phyloP scores from a whole-genome alignment of 2,113 vertebrate genomes.

The Apodemus sylvaticus region DNA sequence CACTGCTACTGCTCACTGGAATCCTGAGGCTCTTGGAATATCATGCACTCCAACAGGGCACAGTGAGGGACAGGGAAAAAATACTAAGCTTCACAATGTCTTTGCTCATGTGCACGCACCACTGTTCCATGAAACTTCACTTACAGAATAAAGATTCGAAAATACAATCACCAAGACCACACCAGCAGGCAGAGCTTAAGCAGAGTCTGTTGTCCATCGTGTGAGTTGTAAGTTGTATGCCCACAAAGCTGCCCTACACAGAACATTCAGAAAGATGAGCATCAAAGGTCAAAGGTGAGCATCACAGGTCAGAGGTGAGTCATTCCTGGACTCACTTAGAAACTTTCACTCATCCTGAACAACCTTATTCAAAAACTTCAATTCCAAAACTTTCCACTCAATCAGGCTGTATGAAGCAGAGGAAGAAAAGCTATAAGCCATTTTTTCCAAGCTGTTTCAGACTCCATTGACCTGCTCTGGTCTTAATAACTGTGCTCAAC shows the following conservation, averaged over 20 bases:
- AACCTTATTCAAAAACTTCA: neutral
- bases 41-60: neutral
- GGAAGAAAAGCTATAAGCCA: neutral
- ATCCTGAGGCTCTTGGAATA: neutral
- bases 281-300: neutral
- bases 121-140: neutral
- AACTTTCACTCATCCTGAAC: neutral
- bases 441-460: neutral
- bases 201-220: no score
- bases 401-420: neutral
- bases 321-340: neutral
- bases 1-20: neutral
- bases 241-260: neutral
- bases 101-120: neutral
- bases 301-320: neutral
- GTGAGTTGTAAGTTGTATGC: neutral
- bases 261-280: fast-evolving
- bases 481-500: neutral
- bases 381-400: neutral
- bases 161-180: neutral
- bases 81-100: neutral
- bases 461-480: neutral
- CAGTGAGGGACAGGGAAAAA: no score
- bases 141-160: neutral
- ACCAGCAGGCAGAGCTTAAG: neutral